These are phyloP conservation scores for Temnothorax ravouxi DNA, from an alignment of 2,888 invertebrate genomes.

Conservation along the genomic window DNA sequence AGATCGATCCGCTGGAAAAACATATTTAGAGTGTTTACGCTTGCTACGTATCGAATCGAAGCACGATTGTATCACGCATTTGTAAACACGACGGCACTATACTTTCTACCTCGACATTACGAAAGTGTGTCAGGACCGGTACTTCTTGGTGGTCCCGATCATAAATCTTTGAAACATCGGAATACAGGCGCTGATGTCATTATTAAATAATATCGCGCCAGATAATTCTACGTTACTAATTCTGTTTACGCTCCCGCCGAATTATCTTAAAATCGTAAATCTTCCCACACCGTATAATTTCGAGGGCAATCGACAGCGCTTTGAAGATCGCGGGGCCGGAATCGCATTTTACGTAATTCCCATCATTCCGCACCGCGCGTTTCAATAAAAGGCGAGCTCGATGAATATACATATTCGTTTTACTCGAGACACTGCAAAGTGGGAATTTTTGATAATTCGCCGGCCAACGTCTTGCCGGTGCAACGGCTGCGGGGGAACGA, in stretches of 20 bases:
- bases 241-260: neutral
- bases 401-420: constrained; percentile 50
- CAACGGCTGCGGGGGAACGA: constrained; percentile 56
- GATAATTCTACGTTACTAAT: constrained; percentile 29
- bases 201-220: constrained; percentile 38
- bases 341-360: constrained; percentile 46
- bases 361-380: neutral
- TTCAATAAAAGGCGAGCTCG: neutral
- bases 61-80: neutral
- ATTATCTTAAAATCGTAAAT: constrained; percentile 21
- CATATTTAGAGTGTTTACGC: constrained; percentile 68
- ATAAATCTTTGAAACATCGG: constrained; percentile 20
- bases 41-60: constrained; percentile 21
- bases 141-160: constrained; percentile 5
- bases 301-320: constrained; percentile 2
- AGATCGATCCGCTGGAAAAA: constrained; percentile 60
- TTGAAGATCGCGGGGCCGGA: neutral
- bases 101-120: neutral
- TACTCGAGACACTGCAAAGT: constrained; percentile 17
- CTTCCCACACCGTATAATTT: constrained; percentile 32
- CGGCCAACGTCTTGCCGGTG: constrained; percentile 65
- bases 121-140: constrained; percentile 5
- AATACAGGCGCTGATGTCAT: constrained; percentile 23
- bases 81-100: neutral
- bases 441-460: constrained; percentile 48